Evolutionary conservation across 2,797 vertebrate species (phyloP).

Genomic region (Cirrhinus molitorella): DNA sequence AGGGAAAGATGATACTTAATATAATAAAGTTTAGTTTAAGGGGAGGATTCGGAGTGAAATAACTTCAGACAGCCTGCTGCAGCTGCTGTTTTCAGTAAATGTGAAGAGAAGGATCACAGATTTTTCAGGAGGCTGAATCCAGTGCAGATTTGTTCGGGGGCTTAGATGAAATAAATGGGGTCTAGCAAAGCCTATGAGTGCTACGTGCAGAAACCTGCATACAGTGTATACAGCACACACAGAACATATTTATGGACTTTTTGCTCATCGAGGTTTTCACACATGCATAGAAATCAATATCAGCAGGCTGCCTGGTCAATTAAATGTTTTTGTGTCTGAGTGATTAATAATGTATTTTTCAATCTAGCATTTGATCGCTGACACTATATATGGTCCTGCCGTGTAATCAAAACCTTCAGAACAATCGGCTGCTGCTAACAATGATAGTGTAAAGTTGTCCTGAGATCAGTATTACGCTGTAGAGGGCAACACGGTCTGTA

Average conservation of each 20-base stretch:
- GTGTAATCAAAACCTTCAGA: conserved; percentile 20
- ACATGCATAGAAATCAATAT: conserved; percentile 23
- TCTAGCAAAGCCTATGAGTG: not conserved
- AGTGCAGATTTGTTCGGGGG: not conserved
- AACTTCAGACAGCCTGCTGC: not conserved
- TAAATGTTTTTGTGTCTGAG: conserved; percentile 29
- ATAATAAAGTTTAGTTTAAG: conserved; percentile 18
- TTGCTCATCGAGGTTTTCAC: conserved; percentile 2
- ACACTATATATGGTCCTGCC: not conserved
- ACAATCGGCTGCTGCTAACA: conserved; percentile 6
- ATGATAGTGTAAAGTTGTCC: conserved; percentile 2
- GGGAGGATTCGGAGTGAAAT: not conserved
- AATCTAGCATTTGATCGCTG: conserved; percentile 17
- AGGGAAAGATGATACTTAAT: conserved; percentile 13
- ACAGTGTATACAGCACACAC: not conserved
- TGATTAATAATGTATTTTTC: conserved; percentile 46
- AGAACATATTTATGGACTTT: not conserved
- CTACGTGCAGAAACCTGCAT: not conserved
- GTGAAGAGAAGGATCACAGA: not conserved
- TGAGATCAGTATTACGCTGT: conserved; percentile 16
- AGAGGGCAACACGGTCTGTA: not conserved
- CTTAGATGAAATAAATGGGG: not conserved
- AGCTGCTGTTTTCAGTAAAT: not conserved
- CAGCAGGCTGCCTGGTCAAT: not conserved
- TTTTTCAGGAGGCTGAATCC: not conserved